phyloP scores from a whole-genome alignment of 2,888 invertebrate species.

The Exocentrus adspersus region DNA sequence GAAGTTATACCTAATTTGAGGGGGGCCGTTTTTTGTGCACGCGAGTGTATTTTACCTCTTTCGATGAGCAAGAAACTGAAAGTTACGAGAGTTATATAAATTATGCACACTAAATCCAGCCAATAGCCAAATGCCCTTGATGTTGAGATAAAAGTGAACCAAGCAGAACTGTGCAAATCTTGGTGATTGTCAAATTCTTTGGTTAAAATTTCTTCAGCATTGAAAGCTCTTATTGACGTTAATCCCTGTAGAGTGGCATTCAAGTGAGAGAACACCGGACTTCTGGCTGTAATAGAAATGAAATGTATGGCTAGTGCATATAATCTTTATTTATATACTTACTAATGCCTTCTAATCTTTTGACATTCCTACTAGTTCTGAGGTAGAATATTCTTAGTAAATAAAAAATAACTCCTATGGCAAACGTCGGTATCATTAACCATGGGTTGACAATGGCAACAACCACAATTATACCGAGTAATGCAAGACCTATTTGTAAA shows the following conservation, averaged over 20 bases:
- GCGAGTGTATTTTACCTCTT: conserved; percentile 61
- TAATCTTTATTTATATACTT: conserved; percentile 53
- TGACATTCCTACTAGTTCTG: conserved; percentile 79
- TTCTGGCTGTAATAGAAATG: conserved; percentile 75
- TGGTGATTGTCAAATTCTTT: conserved; percentile 85
- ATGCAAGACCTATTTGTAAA: conserved; percentile 67
- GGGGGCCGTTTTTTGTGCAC: too few relatives aligned
- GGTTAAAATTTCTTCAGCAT: conserved; percentile 80
- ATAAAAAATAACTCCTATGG: conserved; percentile 73
- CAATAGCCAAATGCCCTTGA: conserved; percentile 94
- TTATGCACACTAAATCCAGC: conserved; percentile 87
- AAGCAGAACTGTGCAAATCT: conserved; percentile 89
- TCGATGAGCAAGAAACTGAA: conserved; percentile 82
- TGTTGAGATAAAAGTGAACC: conserved; percentile 89
- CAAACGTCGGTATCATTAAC: conserved; percentile 72
- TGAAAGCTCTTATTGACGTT: conserved; percentile 90
- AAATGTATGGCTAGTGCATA: too few relatives aligned
- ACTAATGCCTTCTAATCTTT: conserved; percentile 77
- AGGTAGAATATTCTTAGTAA: conserved; percentile 75
- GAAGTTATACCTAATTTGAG: too few relatives aligned
- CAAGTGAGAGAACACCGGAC: conserved; percentile 95
- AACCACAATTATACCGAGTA: conserved; percentile 78
- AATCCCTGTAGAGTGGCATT: conserved; percentile 90
- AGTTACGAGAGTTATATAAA: conserved; percentile 88
- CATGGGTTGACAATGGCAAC: conserved; percentile 77